Evolutionary conservation across 2,888 invertebrate genomes (phyloP).

Genomic region (Pyrrhosoma nymphula): DNA sequence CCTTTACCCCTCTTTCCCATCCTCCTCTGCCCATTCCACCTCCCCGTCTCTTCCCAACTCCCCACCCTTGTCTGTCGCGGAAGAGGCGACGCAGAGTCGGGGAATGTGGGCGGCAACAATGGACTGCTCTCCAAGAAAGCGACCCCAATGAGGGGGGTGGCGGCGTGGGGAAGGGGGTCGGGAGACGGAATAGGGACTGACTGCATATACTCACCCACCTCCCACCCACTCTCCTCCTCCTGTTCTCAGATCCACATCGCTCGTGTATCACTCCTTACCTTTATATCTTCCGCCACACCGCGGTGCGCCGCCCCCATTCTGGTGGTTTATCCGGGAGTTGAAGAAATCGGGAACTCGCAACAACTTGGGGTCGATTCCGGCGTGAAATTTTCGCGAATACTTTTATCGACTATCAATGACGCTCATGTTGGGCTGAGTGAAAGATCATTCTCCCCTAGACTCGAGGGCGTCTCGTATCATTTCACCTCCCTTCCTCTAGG

Average conservation of each 20-base stretch:
- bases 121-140: constrained; percentile 1
- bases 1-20: neutral
- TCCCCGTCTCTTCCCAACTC: neutral
- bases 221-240: neutral
- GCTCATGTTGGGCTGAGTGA: too few relatives aligned
- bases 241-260: neutral
- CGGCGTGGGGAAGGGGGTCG: neutral
- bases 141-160: neutral
- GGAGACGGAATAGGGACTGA: neutral
- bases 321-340: too few relatives aligned
- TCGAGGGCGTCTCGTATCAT: too few relatives aligned
- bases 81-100: constrained; percentile 46
- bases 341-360: too few relatives aligned
- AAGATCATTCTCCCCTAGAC: too few relatives aligned
- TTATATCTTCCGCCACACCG: neutral
- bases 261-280: neutral
- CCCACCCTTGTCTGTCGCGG: neutral
- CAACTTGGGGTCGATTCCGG: too few relatives aligned
- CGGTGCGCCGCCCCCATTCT: neutral
- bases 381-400: too few relatives aligned
- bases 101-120: constrained; percentile 64
- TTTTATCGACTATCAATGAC: too few relatives aligned
- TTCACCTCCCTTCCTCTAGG: too few relatives aligned
- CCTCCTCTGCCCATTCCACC: constrained; percentile 4
- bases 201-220: neutral